phyloP scores from a whole-genome alignment of 1,140 invertebrate species.

The Hermatobates lingyangjiaoensis region DNA sequence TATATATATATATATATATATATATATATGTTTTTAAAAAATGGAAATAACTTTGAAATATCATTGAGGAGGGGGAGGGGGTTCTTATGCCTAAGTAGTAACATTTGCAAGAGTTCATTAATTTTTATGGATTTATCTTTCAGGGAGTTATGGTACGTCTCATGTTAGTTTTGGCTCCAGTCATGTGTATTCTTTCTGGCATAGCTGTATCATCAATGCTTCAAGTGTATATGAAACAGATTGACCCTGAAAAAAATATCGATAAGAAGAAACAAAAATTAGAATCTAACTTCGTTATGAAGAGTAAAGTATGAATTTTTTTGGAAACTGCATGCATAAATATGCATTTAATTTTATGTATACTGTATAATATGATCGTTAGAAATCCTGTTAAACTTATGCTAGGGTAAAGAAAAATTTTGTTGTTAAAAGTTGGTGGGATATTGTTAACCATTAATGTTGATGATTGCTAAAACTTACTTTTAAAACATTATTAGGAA shows the following conservation, averaged over 20 bases:
- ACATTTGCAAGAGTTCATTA: constrained; percentile 4
- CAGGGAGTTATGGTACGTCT: constrained; percentile 96
- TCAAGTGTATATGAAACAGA: constrained; percentile 76
- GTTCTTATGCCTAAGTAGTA: neutral
- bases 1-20: too few relatives aligned
- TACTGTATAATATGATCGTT: too few relatives aligned
- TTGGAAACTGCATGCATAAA: too few relatives aligned
- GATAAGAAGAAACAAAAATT: constrained; percentile 51
- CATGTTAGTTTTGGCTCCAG: constrained; percentile 91
- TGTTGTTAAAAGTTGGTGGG: too few relatives aligned
- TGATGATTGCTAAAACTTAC: too few relatives aligned
- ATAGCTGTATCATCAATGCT: constrained; percentile 82
- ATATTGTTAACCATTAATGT: too few relatives aligned
- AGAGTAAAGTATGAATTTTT: constrained; percentile 53
- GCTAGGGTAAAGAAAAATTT: too few relatives aligned
- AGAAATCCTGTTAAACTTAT: too few relatives aligned
- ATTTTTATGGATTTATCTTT: constrained; percentile 17
- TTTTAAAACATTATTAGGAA: too few relatives aligned
- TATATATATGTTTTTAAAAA: too few relatives aligned
- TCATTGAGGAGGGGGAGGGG: neutral
- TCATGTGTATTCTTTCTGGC: constrained; percentile 92
- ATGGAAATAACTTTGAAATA: too few relatives aligned
- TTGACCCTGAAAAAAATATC: constrained; percentile 34
- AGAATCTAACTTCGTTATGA: constrained; percentile 65
- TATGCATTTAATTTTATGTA: too few relatives aligned